phyloP scores from a whole-genome alignment of 2,888 invertebrate species.

The Chrysopilus asiliformis region DNA sequence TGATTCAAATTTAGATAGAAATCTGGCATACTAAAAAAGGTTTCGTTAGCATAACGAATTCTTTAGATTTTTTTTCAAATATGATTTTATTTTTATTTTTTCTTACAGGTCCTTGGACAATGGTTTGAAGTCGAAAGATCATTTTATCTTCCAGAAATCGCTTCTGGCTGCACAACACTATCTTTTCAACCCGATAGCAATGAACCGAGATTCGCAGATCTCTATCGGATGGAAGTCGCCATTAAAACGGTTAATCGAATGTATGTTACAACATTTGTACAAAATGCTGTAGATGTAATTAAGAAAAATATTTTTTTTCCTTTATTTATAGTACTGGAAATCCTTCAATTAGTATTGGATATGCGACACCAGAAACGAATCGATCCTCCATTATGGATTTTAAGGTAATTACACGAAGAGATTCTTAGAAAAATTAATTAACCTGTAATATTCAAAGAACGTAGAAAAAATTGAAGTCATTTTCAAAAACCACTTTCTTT shows the following conservation, averaged over 20 bases:
- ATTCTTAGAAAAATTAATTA: too few relatives aligned
- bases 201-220: conserved; percentile 37
- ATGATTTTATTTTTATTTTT: not conserved
- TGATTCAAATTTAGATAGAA: too few relatives aligned
- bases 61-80: too few relatives aligned
- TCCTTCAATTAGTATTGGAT: conserved; percentile 45
- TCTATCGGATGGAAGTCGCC: conserved; percentile 44
- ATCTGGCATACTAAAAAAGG: too few relatives aligned
- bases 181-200: conserved; percentile 38
- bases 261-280: conserved; percentile 34
- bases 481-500: too few relatives aligned
- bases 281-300: not conserved
- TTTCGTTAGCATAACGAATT: too few relatives aligned
- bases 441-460: too few relatives aligned
- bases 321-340: conserved; percentile 43
- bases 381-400: conserved; percentile 40
- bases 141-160: conserved; percentile 59
- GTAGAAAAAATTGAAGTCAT: too few relatives aligned
- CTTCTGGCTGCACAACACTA: conserved; percentile 53
- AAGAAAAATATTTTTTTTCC: conserved; percentile 2
- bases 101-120: conserved; percentile 42
- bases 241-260: conserved; percentile 52
- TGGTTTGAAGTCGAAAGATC: conserved; percentile 69
- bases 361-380: conserved; percentile 45
- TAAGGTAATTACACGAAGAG: conserved; percentile 22